These are phyloP conservation scores for Protodeltote pygarga DNA, from an alignment of 2,888 invertebrate species.

Conservation along the genomic window DNA sequence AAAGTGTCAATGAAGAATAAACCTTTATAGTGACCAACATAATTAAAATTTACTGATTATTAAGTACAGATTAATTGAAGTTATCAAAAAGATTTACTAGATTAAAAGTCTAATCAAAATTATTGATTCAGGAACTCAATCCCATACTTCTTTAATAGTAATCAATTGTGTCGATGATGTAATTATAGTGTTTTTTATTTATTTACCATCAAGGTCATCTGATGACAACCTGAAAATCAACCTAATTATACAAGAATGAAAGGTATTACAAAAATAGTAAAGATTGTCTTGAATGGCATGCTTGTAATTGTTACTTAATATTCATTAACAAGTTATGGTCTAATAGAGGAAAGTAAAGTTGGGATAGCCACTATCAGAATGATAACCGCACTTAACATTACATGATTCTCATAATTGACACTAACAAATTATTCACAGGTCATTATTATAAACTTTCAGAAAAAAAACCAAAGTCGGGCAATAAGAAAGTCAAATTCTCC, in stretches of 20 bases:
- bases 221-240: conserved; percentile 57
- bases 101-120: no score
- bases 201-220: conserved; percentile 56
- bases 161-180: conserved; percentile 36
- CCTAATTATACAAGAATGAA: conserved; percentile 67
- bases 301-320: conserved; percentile 25
- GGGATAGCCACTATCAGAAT: not conserved
- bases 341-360: conserved; percentile 7
- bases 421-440: conserved; percentile 23
- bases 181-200: conserved; percentile 55
- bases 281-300: conserved; percentile 46
- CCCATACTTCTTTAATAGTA: conserved; percentile 24
- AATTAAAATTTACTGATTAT: no score
- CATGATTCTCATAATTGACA: conserved; percentile 4
- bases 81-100: no score
- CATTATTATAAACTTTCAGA: no score
- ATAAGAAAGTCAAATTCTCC: not conserved
- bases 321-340: conserved; percentile 22
- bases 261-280: conserved; percentile 63
- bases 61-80: no score
- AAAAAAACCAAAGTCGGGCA: no score
- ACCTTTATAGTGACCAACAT: no score
- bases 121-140: conserved; percentile 6
- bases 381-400: conserved; percentile 10
- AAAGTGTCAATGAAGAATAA: no score